phyloP scores from a whole-genome alignment of 2,888 invertebrate species.

The Oegoconia quadripuncta region DNA sequence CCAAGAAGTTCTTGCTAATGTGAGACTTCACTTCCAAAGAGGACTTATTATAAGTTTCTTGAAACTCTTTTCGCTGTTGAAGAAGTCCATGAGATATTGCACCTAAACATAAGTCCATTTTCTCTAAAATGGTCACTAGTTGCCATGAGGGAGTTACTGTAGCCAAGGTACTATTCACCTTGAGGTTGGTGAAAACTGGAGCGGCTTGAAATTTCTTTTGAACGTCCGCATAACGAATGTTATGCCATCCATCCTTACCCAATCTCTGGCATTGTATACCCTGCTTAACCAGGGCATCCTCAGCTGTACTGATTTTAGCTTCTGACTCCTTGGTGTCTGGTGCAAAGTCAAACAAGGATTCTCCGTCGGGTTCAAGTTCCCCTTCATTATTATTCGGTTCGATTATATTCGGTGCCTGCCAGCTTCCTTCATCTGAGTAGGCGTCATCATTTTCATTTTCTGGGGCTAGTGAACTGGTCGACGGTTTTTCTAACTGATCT shows the following conservation, averaged over 20 bases:
- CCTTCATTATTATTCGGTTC: no score
- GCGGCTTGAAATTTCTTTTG: slow-evolving; percentile 9
- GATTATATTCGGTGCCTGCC: no score
- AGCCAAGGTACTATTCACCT: slow-evolving; percentile 7
- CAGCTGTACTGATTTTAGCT: background rate
- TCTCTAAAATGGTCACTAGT: slow-evolving; percentile 2
- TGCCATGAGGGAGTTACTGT: slow-evolving; percentile 5
- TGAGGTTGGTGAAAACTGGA: slow-evolving; percentile 5
- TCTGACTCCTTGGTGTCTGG: background rate
- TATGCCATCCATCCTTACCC: background rate
- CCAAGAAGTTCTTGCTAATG: background rate
- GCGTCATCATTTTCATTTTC: no score
- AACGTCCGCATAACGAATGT: slow-evolving; percentile 6
- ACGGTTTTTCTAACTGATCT: background rate
- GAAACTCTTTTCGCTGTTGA: background rate
- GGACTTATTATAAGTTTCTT: background rate
- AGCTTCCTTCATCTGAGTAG: no score
- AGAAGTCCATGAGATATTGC: slow-evolving; percentile 4
- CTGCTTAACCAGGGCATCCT: background rate
- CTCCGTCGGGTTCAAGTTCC: background rate
- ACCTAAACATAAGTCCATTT: slow-evolving; percentile 3
- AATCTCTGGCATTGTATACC: background rate
- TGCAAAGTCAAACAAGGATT: background rate
- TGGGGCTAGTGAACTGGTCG: no score
- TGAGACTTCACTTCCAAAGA: background rate